A percentile compares a stretch with the other conserved stretches of the same genome.
These are phyloP conservation scores for Stomorhina lunata DNA, from an alignment of 2,888 invertebrate genomes.

Conservation along the genomic window DNA sequence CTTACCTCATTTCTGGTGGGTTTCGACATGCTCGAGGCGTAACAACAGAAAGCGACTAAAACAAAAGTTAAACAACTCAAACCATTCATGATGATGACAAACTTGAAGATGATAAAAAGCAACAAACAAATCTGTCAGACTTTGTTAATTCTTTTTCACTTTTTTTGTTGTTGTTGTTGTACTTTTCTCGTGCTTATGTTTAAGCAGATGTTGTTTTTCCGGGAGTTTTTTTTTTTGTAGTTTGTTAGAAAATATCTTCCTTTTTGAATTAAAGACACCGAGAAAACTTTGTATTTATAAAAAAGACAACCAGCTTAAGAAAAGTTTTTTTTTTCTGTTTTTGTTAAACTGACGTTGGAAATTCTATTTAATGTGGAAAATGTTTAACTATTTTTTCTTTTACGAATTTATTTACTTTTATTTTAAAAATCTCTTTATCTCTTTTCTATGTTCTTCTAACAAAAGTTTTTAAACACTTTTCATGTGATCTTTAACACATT, in stretches of 20 bases:
- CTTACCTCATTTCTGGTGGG: constrained; percentile 70
- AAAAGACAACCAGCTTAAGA: too few species aligned
- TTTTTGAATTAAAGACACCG: too few species aligned
- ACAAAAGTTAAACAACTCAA: constrained; percentile 73
- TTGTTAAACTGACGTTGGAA: too few species aligned
- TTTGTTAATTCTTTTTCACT: not conserved
- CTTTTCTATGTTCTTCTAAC: not conserved
- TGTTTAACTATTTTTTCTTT: too few species aligned
- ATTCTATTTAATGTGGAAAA: too few species aligned
- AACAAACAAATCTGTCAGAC: not conserved
- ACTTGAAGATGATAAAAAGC: not conserved
- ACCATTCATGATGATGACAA: constrained; percentile 68
- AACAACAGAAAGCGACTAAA: constrained; percentile 73
- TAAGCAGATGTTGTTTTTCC: too few species aligned
- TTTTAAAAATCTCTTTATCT: not conserved
- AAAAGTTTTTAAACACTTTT: not conserved
- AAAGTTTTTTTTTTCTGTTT: too few species aligned
- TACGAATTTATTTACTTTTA: not conserved
- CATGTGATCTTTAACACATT: constrained; percentile 38
- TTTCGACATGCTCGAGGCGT: constrained; percentile 68
- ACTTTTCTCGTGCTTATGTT: not conserved
- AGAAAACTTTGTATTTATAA: too few species aligned
- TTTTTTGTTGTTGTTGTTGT: not conserved
- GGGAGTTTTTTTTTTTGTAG: too few species aligned
- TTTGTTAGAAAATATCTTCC: too few species aligned